Base-by-base conservation (phyloP, 2,888 invertebrate species). In the Pollenia amentaria region DNA sequence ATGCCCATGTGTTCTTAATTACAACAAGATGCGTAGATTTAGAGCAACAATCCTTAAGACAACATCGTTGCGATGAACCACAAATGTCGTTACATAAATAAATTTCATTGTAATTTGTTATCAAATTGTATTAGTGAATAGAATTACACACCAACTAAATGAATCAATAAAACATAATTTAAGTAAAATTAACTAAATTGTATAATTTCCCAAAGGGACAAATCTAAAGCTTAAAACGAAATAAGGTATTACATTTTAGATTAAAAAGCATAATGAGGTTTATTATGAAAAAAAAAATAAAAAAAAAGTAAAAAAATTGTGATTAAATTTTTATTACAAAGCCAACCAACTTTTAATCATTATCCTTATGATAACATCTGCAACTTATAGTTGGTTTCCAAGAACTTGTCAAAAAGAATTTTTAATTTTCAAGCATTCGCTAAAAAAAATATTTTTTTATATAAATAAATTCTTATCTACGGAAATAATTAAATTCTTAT, bases 111-210 rank as follows among this genome's bases (percentile, higher is more conserved):
- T n/a, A 60, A 60, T 64, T 18, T 11, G 44, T 18, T 44, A 64
- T 44, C 44, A 18, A 16, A 64, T 18, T n/a, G 10, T 14, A 4
- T 8, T 16, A 62, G n/a, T n/a, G 9, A 55, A 55, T 29, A 29
- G 29, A 55, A 55, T 21, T 55, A 18, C 18, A 53, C 9, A 3
- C n/a, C 18, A 10, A 64, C 16, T 18, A 42, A 40, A 44, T 44
- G 11, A 55, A 55, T 55, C 18, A 64, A 12, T 42, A 64, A 64
- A 42, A 16, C 3, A 0, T 4, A n/a, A 62, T 62, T 40, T n/a
- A 44, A 64, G 44, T 64, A 7, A 64, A 64, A 64, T 64, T 42
- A 64, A 64, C 16, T 18, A 18, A 64, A 64, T 64, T 44, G 18
- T 12, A 64, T 64, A 29, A 64, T 42, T 64, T 64, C 64, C 64